Base-by-base conservation (phyloP, 2,888 invertebrate species). In the Frankliniella intonsa region DNA sequence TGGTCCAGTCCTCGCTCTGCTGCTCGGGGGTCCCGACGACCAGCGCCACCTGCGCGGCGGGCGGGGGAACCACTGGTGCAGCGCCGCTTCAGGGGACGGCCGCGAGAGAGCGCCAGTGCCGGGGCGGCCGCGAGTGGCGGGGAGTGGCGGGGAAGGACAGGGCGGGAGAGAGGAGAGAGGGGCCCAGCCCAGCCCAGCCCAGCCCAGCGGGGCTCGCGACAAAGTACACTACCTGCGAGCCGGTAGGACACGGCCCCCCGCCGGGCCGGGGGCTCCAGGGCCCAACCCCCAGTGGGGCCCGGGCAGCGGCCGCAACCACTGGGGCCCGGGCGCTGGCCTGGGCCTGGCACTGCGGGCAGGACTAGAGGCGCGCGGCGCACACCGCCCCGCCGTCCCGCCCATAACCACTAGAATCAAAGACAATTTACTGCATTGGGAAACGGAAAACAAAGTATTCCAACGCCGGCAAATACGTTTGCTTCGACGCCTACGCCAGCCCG, bases 11-110 rank as follows among this genome's bases (percentile, higher is more conserved):
- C 38, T 38, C 5, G 5, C 38, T 38, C 5, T 38, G 55, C 0
- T 0, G 0, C 55, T 14, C 55, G 19, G 25, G 10, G 11, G 22
- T 76, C 25, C 69, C 69, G 69, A 76, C 69, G 69, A 22, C 22
- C 69, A 76, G 69, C 69, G 69, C 69, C 69, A 76, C 25, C 69
- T 76, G 12, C 11, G 25, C 69, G 69, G 69, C 69, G 69, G 69
- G 22, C 69, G 9, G 10, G 12, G 22, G 22, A 76, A 76, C 69
- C 25, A 12, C 55, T 14, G 38, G 5, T 55, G 55, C 69, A 22
- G 22, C 69, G 62, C 17, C 62, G 62, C 38, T 38, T 2, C 38
- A 38, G 3, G 5, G 38, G 69, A 22, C 69, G 25, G 25, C 7
- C 69, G 25, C 11, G 10, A 76, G 69, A 25, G 69, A 76, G 69